Evolutionary conservation across 2,113 vertebrate species (phyloP).

Genomic region (Poicephalus meyeri): DNA sequence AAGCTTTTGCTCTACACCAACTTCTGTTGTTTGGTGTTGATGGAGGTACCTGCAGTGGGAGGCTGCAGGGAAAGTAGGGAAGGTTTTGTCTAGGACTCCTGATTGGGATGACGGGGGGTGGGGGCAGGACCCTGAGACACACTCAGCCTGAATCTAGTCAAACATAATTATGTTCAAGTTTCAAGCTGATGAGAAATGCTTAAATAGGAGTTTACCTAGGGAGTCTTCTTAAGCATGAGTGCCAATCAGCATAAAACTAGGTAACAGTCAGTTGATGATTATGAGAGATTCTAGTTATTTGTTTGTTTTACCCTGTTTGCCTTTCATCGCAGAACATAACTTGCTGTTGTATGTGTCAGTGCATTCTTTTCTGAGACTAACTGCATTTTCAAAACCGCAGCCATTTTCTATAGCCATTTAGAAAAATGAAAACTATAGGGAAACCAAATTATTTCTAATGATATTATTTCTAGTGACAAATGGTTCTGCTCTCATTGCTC

Average conservation of each 20-base stretch:
- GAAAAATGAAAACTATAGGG: not conserved
- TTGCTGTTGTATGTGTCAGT: not conserved
- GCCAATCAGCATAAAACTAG: not conserved
- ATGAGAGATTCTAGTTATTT: not conserved
- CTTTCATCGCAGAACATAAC: not conserved
- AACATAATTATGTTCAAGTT: not conserved
- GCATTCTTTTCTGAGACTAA: not conserved
- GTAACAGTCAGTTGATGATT: not conserved
- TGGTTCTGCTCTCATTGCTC: not conserved
- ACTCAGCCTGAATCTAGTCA: not conserved
- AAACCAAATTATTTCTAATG: not conserved
- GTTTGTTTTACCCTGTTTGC: not conserved
- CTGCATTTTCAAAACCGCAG: not conserved
- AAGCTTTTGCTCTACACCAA: rapidly evolving
- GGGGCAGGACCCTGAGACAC: not conserved
- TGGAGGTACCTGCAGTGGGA: not conserved
- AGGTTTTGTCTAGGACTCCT: not conserved
- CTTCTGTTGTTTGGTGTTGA: not conserved
- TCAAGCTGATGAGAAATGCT: not conserved
- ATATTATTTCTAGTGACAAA: not conserved
- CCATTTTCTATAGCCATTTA: not conserved
- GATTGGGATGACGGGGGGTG: not conserved
- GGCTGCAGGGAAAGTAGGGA: not conserved
- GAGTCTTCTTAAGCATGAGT: not conserved
- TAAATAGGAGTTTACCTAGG: not conserved